Conservation (phyloP, 2,113 vertebrate species). For the Tetrax tetrax region DNA sequence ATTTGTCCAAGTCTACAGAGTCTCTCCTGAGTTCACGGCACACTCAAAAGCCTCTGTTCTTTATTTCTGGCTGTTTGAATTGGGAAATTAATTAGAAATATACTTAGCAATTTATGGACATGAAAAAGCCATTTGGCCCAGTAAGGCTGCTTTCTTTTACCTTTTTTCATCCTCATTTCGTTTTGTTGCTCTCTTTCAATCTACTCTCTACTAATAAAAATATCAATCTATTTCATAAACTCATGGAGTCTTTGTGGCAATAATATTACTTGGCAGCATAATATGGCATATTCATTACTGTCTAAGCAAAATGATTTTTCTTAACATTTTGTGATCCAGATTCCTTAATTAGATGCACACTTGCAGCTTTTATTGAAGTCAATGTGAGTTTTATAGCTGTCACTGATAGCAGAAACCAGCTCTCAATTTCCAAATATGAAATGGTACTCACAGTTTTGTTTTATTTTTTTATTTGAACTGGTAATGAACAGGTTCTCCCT, state of each 20-base stretch:
- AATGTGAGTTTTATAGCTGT: slow-evolving; percentile 36
- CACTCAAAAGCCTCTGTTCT: slow-evolving; percentile 55
- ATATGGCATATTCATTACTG: slow-evolving; percentile 49
- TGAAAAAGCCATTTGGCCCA: slow-evolving; percentile 66
- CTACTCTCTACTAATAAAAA: slow-evolving; percentile 55
- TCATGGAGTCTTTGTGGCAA: slow-evolving; percentile 43
- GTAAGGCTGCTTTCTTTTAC: slow-evolving; percentile 39
- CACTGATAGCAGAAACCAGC: not conserved
- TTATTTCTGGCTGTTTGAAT: slow-evolving; percentile 69
- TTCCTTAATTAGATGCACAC: slow-evolving; percentile 39
- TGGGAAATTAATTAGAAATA: slow-evolving; percentile 73
- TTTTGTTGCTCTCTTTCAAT: slow-evolving; percentile 20
- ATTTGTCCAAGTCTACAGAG: slow-evolving; percentile 67
- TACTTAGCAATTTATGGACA: slow-evolving; percentile 66
- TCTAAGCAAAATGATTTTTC: slow-evolving; percentile 61
- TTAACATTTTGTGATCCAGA: slow-evolving; percentile 48
- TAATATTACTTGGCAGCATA: slow-evolving; percentile 53
- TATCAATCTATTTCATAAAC: slow-evolving; percentile 60
- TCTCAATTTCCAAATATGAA: slow-evolving; percentile 25
- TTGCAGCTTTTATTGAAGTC: slow-evolving; percentile 45
- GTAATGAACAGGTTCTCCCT: not conserved
- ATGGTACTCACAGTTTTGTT: not conserved
- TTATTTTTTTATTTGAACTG: not conserved
- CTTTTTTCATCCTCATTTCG: slow-evolving; percentile 42
- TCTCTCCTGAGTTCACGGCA: slow-evolving; percentile 58